phyloP scores from a whole-genome alignment of 2,888 invertebrate species.

The Pecten maximus region DNA sequence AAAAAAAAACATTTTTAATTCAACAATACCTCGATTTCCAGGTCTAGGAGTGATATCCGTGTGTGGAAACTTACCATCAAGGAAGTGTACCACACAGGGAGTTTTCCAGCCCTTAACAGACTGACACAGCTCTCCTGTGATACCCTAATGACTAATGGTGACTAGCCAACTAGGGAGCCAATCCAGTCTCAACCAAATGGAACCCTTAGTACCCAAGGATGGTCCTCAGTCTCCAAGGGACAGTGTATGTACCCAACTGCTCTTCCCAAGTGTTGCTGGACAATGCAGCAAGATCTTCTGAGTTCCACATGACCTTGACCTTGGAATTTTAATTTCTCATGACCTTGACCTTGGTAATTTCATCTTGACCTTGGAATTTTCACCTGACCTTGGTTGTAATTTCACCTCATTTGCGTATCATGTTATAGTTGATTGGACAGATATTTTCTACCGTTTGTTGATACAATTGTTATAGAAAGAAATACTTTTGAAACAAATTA shows the following conservation, averaged over 20 bases:
- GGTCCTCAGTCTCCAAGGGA: neutral
- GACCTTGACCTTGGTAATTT: conserved; percentile 11
- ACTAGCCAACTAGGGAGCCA: neutral
- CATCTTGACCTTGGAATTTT: neutral
- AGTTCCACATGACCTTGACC: neutral
- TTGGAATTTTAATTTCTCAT: neutral
- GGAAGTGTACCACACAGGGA: neutral
- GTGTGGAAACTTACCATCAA: neutral
- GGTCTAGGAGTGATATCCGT: neutral
- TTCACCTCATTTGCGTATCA: conserved; percentile 20
- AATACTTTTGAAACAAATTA: neutral
- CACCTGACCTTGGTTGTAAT: conserved; percentile 20
- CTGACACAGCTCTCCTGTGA: neutral
- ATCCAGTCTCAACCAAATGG: neutral
- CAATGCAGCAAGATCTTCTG: neutral
- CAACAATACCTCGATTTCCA: conserved; percentile 33
- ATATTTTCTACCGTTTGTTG: neutral
- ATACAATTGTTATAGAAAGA: neutral
- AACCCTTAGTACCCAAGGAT: neutral
- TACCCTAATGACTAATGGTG: neutral
- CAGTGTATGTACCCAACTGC: neutral
- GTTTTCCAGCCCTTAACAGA: neutral
- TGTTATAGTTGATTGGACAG: neutral
- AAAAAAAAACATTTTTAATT: neutral
- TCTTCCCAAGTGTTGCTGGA: conserved; percentile 18